A percentile compares a stretch with the other conserved stretches of the same genome.
Evolutionary conservation across 2,888 invertebrate genomes (phyloP).

Genomic region (Fragum sueziense): DNA sequence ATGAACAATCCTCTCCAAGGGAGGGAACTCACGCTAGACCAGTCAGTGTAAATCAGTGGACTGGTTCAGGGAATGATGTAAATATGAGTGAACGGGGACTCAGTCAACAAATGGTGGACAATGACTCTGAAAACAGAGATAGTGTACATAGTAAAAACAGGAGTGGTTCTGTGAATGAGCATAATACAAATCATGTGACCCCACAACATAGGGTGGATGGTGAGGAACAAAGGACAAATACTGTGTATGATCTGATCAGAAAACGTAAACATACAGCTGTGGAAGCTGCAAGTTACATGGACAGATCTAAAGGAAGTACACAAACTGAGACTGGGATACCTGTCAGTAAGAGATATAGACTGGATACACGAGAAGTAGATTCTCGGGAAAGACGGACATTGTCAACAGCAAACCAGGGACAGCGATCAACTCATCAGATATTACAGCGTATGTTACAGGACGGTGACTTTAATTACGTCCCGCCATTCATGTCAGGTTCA

Average conservation of each 20-base stretch:
- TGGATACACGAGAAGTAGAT: not conserved
- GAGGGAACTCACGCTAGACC: not conserved
- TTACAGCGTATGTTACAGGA: not conserved
- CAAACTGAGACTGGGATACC: not conserved
- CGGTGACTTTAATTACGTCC: not conserved
- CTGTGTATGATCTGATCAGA: constrained; percentile 1
- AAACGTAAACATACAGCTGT: not conserved
- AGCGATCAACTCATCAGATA: not conserved
- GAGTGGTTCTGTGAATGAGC: not conserved
- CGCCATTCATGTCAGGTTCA: not conserved
- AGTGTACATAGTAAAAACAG: not conserved
- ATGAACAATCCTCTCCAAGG: not conserved
- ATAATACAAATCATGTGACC: not conserved
- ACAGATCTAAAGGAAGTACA: not conserved
- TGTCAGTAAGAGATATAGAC: not conserved
- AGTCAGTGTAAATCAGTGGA: not conserved
- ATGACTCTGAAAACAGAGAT: not conserved
- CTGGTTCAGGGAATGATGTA: constrained; percentile 8
- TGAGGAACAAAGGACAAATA: constrained; percentile 3
- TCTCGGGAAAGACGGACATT: not conserved
- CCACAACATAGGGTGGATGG: not conserved
- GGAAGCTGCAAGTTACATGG: not conserved
- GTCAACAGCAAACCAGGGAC: not conserved
- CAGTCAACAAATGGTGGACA: not conserved
- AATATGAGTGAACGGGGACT: not conserved